These are phyloP conservation scores for Caenorhabditis sinica DNA, from an alignment of 2,888 invertebrate species.

Conservation along the genomic window DNA sequence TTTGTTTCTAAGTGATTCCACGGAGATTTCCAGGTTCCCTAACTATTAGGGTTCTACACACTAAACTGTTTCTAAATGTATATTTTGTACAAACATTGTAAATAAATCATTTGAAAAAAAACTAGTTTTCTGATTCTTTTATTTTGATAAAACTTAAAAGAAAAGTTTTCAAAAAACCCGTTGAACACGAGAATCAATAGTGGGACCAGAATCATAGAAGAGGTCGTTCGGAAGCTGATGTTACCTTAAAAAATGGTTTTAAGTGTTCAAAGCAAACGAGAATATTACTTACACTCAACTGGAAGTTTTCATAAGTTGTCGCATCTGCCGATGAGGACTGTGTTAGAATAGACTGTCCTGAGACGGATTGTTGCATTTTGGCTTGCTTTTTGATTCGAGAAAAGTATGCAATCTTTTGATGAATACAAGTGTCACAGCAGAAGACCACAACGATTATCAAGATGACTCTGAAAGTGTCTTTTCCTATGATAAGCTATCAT, in stretches of 20 bases:
- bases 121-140: too few species aligned
- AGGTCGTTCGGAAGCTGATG: conserved; percentile 36
- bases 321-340: conserved; percentile 61
- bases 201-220: conserved; percentile 23
- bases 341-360: conserved; percentile 69
- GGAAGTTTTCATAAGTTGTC: conserved; percentile 69
- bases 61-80: background rate
- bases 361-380: conserved; percentile 70
- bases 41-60: background rate
- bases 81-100: conserved; percentile 19
- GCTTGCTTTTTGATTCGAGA: conserved; percentile 61
- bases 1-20: background rate
- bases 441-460: conserved; percentile 21
- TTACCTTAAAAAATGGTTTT: background rate
- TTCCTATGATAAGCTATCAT: background rate
- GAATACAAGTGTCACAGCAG: conserved; percentile 57
- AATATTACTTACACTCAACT: conserved; percentile 51
- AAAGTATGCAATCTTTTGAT: conserved; percentile 29
- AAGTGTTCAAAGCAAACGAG: background rate
- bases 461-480: conserved; percentile 53
- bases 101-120: too few species aligned
- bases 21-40: background rate
- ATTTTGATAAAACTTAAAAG: too few species aligned
- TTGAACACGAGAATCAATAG: background rate
- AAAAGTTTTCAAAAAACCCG: conserved; percentile 18